Evolutionary conservation across 2,888 invertebrate genomes (phyloP).

Genomic region (Plagodis dolabraria): DNA sequence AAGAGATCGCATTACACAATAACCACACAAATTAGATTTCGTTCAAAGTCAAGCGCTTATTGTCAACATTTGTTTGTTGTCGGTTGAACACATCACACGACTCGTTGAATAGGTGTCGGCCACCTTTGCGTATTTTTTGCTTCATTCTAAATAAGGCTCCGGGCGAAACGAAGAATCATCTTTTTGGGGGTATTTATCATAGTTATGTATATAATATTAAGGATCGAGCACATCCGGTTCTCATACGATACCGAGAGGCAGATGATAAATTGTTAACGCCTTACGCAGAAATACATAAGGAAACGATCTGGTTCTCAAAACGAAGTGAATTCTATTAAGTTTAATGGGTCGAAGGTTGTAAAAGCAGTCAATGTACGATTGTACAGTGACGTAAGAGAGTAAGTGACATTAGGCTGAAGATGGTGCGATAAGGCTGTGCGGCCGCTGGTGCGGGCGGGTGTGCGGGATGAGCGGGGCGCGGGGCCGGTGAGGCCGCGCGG

Average conservation of each 20-base stretch:
- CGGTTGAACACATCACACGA: conserved; percentile 73
- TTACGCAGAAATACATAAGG: conserved; percentile 17
- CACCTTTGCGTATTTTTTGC: conserved; percentile 69
- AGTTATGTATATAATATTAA: conserved; percentile 2
- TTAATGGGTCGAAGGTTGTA: conserved; percentile 31
- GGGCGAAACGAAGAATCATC: conserved; percentile 23
- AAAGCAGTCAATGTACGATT: conserved; percentile 40
- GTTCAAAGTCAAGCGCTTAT: conserved; percentile 82
- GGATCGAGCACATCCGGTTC: conserved; percentile 11
- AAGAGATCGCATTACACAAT: conserved; percentile 78
- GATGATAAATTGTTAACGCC: conserved; percentile 17
- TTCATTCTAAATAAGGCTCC: conserved; percentile 33
- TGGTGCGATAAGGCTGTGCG: conserved; percentile 74
- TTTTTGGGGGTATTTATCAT: conserved; percentile 17
- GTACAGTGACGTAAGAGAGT: conserved; percentile 69
- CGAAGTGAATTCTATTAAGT: conserved; percentile 31
- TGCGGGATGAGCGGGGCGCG: conserved; percentile 40
- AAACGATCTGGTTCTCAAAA: conserved; percentile 25
- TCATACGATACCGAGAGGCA: conserved; percentile 7
- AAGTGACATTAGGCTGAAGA: conserved; percentile 72
- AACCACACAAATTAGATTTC: conserved; percentile 84
- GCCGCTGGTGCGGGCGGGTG: conserved; percentile 50
- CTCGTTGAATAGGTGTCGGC: conserved; percentile 72
- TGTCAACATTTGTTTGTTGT: conserved; percentile 79
- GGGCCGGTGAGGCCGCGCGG: conserved; percentile 63